Evolutionary conservation across 2,113 vertebrate species (phyloP).

Genomic region (Pseudorectes ferrugineus): DNA sequence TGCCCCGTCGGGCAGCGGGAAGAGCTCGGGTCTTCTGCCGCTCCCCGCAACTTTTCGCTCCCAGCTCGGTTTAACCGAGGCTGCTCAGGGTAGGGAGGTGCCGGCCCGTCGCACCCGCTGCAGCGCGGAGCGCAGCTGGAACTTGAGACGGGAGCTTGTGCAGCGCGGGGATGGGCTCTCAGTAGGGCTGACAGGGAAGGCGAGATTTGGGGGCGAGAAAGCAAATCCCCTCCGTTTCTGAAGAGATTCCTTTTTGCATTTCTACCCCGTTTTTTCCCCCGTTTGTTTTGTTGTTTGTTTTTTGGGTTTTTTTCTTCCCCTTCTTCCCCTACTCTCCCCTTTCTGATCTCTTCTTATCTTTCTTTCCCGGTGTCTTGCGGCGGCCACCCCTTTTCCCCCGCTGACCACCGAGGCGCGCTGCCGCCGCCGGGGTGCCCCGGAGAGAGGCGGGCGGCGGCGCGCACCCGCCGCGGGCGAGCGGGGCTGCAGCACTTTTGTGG

Average conservation of each 20-base stretch:
- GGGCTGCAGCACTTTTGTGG: constrained; percentile 8
- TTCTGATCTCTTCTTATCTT: not conserved
- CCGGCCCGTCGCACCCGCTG: not conserved
- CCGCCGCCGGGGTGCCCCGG: not conserved
- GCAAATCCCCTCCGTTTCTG: not conserved
- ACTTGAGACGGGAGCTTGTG: not conserved
- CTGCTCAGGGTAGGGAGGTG: not conserved
- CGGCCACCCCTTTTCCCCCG: not conserved
- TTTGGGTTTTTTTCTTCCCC: not conserved
- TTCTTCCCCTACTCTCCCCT: not conserved
- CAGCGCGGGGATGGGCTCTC: not conserved
- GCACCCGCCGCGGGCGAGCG: not conserved
- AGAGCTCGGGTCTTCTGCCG: not conserved
- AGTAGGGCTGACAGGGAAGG: not conserved
- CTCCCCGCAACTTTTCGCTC: not conserved
- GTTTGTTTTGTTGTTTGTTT: too few relatives aligned
- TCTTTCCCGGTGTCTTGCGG: not conserved
- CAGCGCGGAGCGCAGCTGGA: not conserved
- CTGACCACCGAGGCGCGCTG: not conserved
- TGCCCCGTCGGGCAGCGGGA: not conserved
- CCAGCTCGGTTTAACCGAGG: not conserved
- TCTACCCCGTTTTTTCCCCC: fast-evolving
- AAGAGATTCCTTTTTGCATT: not conserved
- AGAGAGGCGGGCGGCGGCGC: not conserved
- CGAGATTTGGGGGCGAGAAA: not conserved